phyloP scores from a whole-genome alignment of 2,797 vertebrate species.

The Anas capensis region DNA sequence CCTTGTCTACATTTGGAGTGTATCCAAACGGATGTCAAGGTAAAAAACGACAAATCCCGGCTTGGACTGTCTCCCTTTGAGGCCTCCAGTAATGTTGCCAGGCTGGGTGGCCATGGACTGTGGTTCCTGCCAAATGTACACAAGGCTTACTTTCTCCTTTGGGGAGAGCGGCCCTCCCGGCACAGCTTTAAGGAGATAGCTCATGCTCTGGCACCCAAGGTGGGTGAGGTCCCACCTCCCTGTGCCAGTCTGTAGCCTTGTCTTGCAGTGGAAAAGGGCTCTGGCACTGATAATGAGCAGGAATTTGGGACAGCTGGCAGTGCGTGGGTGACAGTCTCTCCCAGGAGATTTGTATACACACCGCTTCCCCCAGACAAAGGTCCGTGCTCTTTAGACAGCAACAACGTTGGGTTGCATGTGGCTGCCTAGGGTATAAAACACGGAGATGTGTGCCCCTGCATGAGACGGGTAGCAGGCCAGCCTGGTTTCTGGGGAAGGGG shows the following conservation, averaged over 20 bases:
- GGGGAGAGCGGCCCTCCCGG: background rate
- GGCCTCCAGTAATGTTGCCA: background rate
- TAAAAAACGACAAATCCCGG: slow-evolving; percentile 57
- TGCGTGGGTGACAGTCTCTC: rapidly evolving
- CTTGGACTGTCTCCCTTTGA: slow-evolving; percentile 19
- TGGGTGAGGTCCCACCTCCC: background rate
- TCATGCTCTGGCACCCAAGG: background rate
- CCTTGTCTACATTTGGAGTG: slow-evolving; percentile 62
- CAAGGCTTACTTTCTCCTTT: background rate
- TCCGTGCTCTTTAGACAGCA: background rate
- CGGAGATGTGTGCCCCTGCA: background rate
- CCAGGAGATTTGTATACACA: background rate
- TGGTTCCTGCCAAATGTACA: background rate
- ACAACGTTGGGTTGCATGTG: rapidly evolving
- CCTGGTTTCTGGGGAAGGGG: background rate
- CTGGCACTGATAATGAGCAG: background rate
- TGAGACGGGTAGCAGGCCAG: background rate
- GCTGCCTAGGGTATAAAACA: background rate
- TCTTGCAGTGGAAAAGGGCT: background rate
- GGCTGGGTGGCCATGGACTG: background rate
- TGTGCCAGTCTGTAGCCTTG: background rate
- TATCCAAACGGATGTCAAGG: slow-evolving; percentile 65
- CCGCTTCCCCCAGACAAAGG: background rate
- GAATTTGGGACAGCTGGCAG: background rate
- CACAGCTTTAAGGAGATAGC: background rate